Evolutionary conservation across 2,113 vertebrate species (phyloP), one percentile per base, ranked within the genome.

Genomic region (Alethe diademata): DNA sequence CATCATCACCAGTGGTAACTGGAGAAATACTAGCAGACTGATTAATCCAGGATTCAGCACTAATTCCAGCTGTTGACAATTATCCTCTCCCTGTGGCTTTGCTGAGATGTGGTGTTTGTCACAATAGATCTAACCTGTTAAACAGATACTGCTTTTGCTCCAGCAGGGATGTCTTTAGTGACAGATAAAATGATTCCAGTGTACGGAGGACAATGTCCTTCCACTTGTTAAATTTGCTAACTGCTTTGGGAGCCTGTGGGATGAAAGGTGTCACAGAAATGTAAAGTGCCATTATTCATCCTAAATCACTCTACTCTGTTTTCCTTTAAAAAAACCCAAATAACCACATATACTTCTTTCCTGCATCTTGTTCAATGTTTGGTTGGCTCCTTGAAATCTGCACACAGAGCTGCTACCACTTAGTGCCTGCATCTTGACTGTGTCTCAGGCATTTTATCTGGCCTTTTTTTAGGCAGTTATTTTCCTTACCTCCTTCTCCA

Each of bases 161-260:
- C 75, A 42, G 25, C 0, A 5, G 40, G 43, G 48, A 79, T 79
- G 47, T 33, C 35, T 86, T 80, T 28, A 75, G 69, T 73, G 74
- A 72, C 66, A 87, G 69, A 67, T 57, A 89, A 91, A 95, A 93
- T 54, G 0, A 75, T 86, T 92, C 61, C 1, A 1, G 36, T 86
- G 51, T 42, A 60, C 0, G 0, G 26, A 23, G 36, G n/a, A 43
- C 22, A 78, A 57, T 12, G 23, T 51, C 36, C n/a, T 67, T 88
- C 81, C 67, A 35, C 79, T 72, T 75, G 45, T 88, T 81, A 54
- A 69, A 90, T 92, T 95, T 90, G 24, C 33, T 31, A 90, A 7
- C 31, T 79, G 58, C 67, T 93, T 67, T 94, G 78, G 62, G 72
- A 93, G 33, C 61, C 64, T 56, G 16, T 48, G 64, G 45, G 35